Base-by-base conservation (phyloP, 2,113 vertebrate genomes). In the Macrotis lagotis region DNA sequence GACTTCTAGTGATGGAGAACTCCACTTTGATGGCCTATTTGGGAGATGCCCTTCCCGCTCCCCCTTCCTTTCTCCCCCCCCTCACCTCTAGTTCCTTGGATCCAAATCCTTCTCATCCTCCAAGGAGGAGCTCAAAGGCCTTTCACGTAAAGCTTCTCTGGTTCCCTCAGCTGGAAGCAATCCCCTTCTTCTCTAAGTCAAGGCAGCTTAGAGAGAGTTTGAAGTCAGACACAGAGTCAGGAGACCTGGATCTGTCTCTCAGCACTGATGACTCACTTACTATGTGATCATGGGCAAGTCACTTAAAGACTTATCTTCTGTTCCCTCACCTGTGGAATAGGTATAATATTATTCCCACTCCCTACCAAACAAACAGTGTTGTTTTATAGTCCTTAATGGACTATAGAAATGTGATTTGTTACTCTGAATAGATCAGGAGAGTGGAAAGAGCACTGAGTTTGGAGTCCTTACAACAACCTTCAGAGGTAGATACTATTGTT, bases 281-380 rank as follows among this genome's bases (percentile, higher is more conserved):
- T 1, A 0, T 4, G 31, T 44, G 88, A 47, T 51, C 16, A 2
- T 1, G 6, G 19, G 59, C 31, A 0, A 8, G 59, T 53, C 55
- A 0, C 1, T 2, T 25, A 48, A 1, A 12, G 28, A 89, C 55
- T n/a, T 5, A 25, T 83, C 47, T 83, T 91, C 92, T 16, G 47
- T 91, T 48, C 44, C 2, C 50, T 88, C 26, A 0, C 52, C 92
- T 16, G 83, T 48, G 16, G 1, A 8, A 6, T 24, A 89, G 89
- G 55, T 24, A 0, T 7, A 0, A 0, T 50, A 1, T 51, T 1
- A 74, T 7, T 44, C 1, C 8, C 0, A 0, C 11, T 9, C 0
- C 0, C 47, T 25, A 74, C 37, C 5, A 22, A 11, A 14, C 5
- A 22, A 11, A 14, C 16, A 74, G 37, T 74, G 66, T 74, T 19